A percentile compares a stretch with the other conserved stretches of the same genome.
These are phyloP conservation scores for Mobula birostris DNA, from an alignment of 2,113 vertebrate species.

Conservation along the genomic window DNA sequence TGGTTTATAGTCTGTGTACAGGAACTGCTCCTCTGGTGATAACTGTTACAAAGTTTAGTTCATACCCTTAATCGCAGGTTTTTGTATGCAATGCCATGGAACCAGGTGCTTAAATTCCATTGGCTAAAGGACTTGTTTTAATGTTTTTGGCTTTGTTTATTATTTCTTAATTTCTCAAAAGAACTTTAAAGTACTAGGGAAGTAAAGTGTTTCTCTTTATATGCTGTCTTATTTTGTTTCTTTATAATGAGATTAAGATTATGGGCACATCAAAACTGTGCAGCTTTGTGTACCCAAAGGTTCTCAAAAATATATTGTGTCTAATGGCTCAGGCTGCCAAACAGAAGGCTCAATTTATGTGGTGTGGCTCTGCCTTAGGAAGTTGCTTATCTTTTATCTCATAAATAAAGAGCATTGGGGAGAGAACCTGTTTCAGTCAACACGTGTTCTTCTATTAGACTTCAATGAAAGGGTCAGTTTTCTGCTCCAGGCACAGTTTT, in stretches of 20 bases:
- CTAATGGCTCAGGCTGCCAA: not conserved
- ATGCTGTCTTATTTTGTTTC: not conserved
- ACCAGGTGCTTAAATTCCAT: not conserved
- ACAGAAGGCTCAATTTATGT: not conserved
- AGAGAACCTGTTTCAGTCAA: not conserved
- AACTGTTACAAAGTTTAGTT: not conserved
- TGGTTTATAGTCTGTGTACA: not conserved
- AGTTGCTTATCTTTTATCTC: not conserved
- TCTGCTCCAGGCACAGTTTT: not conserved
- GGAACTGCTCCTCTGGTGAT: not conserved
- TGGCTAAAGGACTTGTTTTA: not conserved
- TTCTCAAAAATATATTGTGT: not conserved
- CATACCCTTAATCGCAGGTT: not conserved
- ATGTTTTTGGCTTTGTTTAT: too few relatives aligned
- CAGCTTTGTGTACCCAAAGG: not conserved
- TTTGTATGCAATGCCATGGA: not conserved
- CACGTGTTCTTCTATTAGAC: not conserved
- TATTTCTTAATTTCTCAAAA: not conserved
- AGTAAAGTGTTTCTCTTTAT: not conserved
- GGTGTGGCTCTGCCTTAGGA: not conserved
- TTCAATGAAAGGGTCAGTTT: not conserved
- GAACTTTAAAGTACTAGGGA: not conserved
- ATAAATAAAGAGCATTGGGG: not conserved
- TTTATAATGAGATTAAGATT: not conserved
- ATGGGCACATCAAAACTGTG: not conserved